These are phyloP conservation scores for Leptinotarsa undecemlineata DNA, from an alignment of 1,140 invertebrate genomes.

Conservation along the genomic window DNA sequence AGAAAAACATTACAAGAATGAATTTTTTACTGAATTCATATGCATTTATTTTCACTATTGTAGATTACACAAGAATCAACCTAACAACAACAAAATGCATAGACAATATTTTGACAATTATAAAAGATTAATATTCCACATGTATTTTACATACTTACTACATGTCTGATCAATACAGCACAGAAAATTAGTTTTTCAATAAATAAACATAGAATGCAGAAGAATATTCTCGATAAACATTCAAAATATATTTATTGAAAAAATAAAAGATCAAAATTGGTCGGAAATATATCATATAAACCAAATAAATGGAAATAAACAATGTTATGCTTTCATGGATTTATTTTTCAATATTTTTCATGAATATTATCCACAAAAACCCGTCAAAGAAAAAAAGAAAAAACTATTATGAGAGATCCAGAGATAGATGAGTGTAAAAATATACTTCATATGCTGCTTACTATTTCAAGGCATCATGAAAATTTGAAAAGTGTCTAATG, in stretches of 20 bases:
- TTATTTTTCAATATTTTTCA: constrained; percentile 9
- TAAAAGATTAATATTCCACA: neutral
- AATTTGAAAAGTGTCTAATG: neutral
- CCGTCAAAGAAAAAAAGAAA: neutral
- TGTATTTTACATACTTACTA: neutral
- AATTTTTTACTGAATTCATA: constrained; percentile 7
- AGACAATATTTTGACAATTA: constrained; percentile 20
- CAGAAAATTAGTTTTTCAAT: neutral
- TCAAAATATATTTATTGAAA: constrained; percentile 14
- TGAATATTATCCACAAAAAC: neutral
- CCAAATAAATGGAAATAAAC: neutral
- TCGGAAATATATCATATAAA: neutral
- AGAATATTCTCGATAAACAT: neutral
- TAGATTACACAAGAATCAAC: constrained; percentile 9
- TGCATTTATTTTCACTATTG: constrained; percentile 1
- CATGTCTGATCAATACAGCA: constrained; percentile 9
- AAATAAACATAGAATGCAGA: neutral
- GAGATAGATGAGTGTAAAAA: constrained; percentile 8
- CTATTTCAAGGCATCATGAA: neutral
- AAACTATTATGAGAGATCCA: neutral
- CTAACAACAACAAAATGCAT: constrained; percentile 1
- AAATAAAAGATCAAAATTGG: constrained; percentile 7
- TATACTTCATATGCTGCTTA: neutral
- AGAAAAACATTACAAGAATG: neutral
- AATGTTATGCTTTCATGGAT: neutral